Percentiles rank a stretch among this genome's conserved stretches.
phyloP scores from a whole-genome alignment of 1,140 invertebrate genomes.

The Halictus rubicundus region DNA sequence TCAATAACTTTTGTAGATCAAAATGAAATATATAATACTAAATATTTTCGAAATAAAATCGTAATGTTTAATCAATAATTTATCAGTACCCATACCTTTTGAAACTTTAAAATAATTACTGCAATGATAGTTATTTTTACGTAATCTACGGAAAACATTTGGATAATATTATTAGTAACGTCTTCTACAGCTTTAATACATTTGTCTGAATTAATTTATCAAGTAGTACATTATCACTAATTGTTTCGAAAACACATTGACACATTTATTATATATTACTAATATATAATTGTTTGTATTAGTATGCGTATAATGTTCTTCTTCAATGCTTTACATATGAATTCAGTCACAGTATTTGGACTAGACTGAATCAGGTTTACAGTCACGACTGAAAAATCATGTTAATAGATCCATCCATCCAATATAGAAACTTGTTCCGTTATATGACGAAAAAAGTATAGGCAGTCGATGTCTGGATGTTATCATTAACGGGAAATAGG shows the following conservation, averaged over 20 bases:
- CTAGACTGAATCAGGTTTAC: neutral
- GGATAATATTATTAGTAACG: too few species aligned
- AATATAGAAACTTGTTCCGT: constrained; percentile 29
- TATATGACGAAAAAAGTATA: constrained; percentile 36
- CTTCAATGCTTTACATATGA: neutral
- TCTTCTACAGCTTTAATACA: neutral
- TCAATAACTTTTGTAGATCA: too few species aligned
- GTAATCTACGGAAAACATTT: neutral
- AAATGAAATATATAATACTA: too few species aligned
- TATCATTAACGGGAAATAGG: constrained; percentile 33
- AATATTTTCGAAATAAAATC: too few species aligned
- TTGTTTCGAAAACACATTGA: neutral
- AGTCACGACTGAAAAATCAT: constrained; percentile 29
- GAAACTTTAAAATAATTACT: too few species aligned
- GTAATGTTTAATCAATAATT: too few species aligned
- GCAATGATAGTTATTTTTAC: too few species aligned
- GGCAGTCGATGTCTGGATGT: constrained; percentile 14
- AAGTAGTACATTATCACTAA: too few species aligned
- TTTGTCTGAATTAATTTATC: neutral
- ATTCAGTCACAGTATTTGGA: neutral
- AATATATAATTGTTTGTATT: neutral
- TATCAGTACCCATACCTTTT: too few species aligned
- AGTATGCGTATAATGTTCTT: neutral
- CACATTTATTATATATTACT: neutral
- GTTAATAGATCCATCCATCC: constrained; percentile 27